A percentile compares a stretch with the other conserved stretches of the same genome.
Evolutionary conservation across 1,140 invertebrate species (phyloP).

Genomic region (Psix sp.): DNA sequence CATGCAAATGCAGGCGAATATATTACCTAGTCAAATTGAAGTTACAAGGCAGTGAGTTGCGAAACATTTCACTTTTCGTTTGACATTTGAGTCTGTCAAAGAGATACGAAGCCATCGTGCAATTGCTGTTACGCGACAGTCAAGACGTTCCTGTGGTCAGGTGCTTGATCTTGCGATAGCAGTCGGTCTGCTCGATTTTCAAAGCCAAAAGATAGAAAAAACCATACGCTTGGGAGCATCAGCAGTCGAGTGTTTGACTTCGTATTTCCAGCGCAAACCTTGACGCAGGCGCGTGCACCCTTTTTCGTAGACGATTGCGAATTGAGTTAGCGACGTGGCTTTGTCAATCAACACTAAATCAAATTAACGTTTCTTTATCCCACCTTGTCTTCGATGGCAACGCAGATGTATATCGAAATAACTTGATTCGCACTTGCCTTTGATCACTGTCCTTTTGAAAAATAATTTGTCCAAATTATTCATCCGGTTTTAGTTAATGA

Average conservation of each 20-base stretch:
- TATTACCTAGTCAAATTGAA: conserved; percentile 37
- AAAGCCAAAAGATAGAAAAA: conserved; percentile 45
- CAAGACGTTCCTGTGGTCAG: conserved; percentile 51
- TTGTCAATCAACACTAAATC: conserved; percentile 59
- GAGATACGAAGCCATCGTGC: conserved; percentile 47
- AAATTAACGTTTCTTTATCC: conserved; percentile 58
- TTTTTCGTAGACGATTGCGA: conserved; percentile 44
- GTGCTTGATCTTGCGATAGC: conserved; percentile 48
- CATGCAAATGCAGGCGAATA: conserved; percentile 19
- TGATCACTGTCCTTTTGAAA: conserved; percentile 23
- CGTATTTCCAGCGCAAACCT: conserved; percentile 29
- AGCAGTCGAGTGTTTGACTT: conserved; percentile 27
- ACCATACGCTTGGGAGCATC: background rate
- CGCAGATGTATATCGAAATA: conserved; percentile 31
- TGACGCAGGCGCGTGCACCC: conserved; percentile 47
- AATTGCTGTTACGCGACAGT: conserved; percentile 41
- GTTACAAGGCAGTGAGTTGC: conserved; percentile 34
- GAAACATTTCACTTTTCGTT: conserved; percentile 52
- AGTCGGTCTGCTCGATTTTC: conserved; percentile 48
- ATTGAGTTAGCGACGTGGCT: conserved; percentile 60
- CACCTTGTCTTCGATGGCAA: conserved; percentile 30
- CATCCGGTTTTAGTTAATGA: conserved; percentile 12
- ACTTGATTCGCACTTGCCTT: conserved; percentile 26
- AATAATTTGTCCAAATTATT: conserved; percentile 32
- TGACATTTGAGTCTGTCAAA: conserved; percentile 54